Base-by-base conservation (phyloP, 1,140 invertebrate genomes). In the Drosophila arizonae region DNA sequence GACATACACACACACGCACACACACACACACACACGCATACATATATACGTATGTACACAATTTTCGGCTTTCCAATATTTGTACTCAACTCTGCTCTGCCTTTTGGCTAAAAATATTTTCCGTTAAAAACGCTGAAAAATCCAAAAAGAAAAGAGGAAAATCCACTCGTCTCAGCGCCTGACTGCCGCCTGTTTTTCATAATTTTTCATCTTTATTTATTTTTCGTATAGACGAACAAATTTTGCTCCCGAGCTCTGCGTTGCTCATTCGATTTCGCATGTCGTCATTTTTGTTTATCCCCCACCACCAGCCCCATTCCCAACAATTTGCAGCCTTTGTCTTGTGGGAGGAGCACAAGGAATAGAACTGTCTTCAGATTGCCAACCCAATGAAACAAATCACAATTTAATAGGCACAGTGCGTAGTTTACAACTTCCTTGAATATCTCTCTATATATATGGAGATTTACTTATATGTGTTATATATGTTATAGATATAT, bases 141-240 rank as follows among this genome's bases (percentile, higher is more conserved):
- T 88, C 82, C 84, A 87, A 87, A 87, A 82, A 48, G 58, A 46
- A 46, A 33, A 55, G 8, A 41, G 15, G 36, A 24, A 56, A 54
- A 67, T 72, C 77, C 79, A 78, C 74, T 76, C 65, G 79, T 65
- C 58, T 73, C 67, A 74, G 48, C 36, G 43, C 43, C 43, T 46
- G 43, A 2, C 43, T 76, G 62, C 82, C 69, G 82, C 79, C 82
- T 88, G 84, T 76, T 87, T 86, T 87, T 87, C 82, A 87, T 87
- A 87, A 88, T 87, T 75, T 86, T 82, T 87, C 78, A 56, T 74
- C 68, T 87, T 87, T 82, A 79, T 87, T 87, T 87, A 87, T 87
- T 88, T 87, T 77, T 77, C 62, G 61, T 50, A 82, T 63, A 79
- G 51, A 84, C 54, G 60, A 58, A 67, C 36, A 67, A 28, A 57